Conservation (phyloP, 1,140 invertebrate genomes). For the Drepana arcuata region DNA sequence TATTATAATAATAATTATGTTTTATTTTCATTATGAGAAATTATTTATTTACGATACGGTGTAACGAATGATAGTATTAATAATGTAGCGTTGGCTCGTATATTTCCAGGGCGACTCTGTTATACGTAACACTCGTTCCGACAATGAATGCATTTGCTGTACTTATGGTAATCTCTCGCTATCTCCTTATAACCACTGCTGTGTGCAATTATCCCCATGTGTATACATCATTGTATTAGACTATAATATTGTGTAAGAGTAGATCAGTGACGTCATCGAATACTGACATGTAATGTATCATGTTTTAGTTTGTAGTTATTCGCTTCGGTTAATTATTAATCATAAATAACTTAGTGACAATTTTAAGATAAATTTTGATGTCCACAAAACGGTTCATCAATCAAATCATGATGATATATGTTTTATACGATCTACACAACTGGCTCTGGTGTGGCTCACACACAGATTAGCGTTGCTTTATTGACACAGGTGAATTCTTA, state of each 20-base stretch:
- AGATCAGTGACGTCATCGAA: slow-evolving; percentile 48
- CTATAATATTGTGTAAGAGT: slow-evolving; percentile 31
- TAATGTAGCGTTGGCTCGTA: slow-evolving; percentile 27
- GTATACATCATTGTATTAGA: slow-evolving; percentile 64
- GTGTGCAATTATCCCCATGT: slow-evolving; percentile 54
- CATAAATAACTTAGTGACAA: slow-evolving; percentile 65
- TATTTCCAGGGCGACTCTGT: slow-evolving; percentile 28
- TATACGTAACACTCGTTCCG: slow-evolving; percentile 6
- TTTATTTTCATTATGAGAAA: slow-evolving; percentile 47
- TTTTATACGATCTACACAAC: slow-evolving; percentile 57
- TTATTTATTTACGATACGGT: slow-evolving; percentile 50
- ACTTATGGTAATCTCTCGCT: slow-evolving; percentile 40
- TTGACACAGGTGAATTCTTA: slow-evolving; percentile 66
- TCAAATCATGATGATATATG: slow-evolving; percentile 55
- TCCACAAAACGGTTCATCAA: slow-evolving; percentile 49
- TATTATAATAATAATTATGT: slow-evolving; percentile 32
- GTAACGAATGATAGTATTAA: slow-evolving; percentile 41
- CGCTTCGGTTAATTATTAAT: slow-evolving; percentile 69
- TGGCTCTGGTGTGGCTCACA: slow-evolving; percentile 30
- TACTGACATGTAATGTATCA: slow-evolving; percentile 60
- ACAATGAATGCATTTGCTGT: slow-evolving; percentile 31
- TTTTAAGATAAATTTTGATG: slow-evolving; percentile 54
- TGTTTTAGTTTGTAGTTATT: slow-evolving; percentile 68
- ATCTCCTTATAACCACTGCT: slow-evolving; percentile 44
- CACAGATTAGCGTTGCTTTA: slow-evolving; percentile 51